Conservation (phyloP, 1,140 invertebrate species). For the Ooceraea biroi region DNA sequence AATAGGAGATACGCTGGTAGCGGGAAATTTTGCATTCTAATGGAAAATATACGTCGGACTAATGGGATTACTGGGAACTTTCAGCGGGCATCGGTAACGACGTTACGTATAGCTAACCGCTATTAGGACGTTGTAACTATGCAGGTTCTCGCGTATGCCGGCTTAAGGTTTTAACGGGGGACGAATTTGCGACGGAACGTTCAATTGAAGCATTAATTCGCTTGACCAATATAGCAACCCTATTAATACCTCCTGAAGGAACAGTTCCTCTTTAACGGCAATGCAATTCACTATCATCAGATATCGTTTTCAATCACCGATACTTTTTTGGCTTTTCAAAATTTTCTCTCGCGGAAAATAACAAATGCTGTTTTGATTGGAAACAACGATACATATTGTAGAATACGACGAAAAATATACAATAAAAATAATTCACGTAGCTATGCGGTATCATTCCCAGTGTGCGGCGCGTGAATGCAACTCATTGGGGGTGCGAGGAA, state of each 20-base stretch:
- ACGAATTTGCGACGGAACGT: slow-evolving; percentile 25
- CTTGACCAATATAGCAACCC: slow-evolving; percentile 5
- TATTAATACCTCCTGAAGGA: background rate
- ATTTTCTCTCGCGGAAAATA: too few relatives aligned
- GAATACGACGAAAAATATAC: too few relatives aligned
- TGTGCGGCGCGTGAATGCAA: too few relatives aligned
- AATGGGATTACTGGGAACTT: slow-evolving; percentile 17
- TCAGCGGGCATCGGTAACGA: slow-evolving; percentile 15
- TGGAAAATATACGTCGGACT: slow-evolving; percentile 12
- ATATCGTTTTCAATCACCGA: background rate
- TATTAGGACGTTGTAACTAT: slow-evolving; percentile 24
- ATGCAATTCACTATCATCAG: background rate
- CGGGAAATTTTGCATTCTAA: background rate
- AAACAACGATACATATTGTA: too few relatives aligned
- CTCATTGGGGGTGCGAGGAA: background rate
- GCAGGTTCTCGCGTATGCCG: background rate
- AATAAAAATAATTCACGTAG: too few relatives aligned
- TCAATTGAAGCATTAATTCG: background rate
- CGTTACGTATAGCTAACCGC: slow-evolving; percentile 19
- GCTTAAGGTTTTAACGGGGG: slow-evolving; percentile 22
- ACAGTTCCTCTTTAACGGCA: background rate
- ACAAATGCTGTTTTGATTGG: too few relatives aligned
- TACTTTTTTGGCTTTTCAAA: too few relatives aligned
- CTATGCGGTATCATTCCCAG: too few relatives aligned
- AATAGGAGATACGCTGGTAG: background rate